Base-by-base conservation (phyloP, 1,140 invertebrate genomes). In the Trinorchestia longiramus region DNA sequence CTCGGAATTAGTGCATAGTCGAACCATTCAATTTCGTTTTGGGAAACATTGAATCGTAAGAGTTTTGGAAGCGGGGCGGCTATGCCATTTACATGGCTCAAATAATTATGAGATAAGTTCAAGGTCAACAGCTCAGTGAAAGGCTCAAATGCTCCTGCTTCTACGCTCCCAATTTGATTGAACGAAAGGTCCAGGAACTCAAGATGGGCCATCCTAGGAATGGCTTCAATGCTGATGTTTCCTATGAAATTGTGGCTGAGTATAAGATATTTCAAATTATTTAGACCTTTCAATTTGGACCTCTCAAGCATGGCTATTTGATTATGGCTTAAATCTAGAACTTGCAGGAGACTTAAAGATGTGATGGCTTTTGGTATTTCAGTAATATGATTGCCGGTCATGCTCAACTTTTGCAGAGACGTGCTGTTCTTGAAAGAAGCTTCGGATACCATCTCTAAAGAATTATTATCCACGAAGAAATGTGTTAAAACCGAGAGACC, bases 311-410 rank as follows among this genome's bases (percentile, higher is more conserved):
- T 98, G 95, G 98, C 98, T 96, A 99, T 98, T 97, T 98, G 98
- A 97, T 99, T 99, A 97, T 99, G 98, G 77, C 98, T 98, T 96
- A 99, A 98, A 97, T 99, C 99, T 88, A 99, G 97, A 44, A 98
- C 99, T 97, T 98, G 98, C 57, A 99, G 97, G 96, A 98, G 98
- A 17, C 98, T 98, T 96, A 99, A 98, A 97, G 98, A 98, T 97
- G 98, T 98, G 42, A 99, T 94, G 23, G 98, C 98, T 97, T 98
- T 98, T n/a, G 99, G 99, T 92, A 99, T 98, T 96, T 98, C 97
- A 96, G 98, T 98, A 96, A 99, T 97, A 97, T 98, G 98, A 97
- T 99, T 99, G 97, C 98, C 98, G 97, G 99, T 98, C 95, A 99
- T 97, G 97, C 99, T 98, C 95, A 99, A 97, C 97, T 99, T 99